Evolutionary conservation across 2,888 invertebrate species (phyloP), one percentile per base, ranked within the genome.

Genomic region (Sphaerophoria rueppellii): DNA sequence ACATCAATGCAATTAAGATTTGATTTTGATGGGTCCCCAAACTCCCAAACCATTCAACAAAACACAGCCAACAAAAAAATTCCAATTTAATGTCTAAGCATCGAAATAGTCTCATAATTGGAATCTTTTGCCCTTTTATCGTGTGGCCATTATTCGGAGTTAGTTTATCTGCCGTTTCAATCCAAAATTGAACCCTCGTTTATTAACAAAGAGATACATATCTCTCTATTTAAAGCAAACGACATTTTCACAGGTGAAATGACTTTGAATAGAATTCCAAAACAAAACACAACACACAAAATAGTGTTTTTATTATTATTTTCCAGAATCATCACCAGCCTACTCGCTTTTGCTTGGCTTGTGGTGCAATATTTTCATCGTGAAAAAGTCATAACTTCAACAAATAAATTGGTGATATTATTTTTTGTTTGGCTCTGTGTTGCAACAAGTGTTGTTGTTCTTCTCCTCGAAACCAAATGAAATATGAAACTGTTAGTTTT

Each of bases 401-500:
- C 40, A 80, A 50, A 63, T 34, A 75, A 55, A 83, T 83, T 69
- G 69, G 11, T 74, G 74, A 65, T 78, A 82, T 73, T 37, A 6
- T 37, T 43, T 43, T 43, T 7, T 43, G 7, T 43, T 43, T 43
- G 43, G 12, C 40, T 11, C 35, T 60, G 35, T 67, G 34, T 14
- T 35, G 34, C 37, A 40, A 24, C n/a, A 67, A 54, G 52, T 67
- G 50, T 37, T 54, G 50, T n/a, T 65, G 37, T 65, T 16, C 1
- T 40, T 37, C 58, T 43, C 40, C 12, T 11, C 9, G 6, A 52
- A 24, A 35, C 11, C 48, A 14, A 55, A 57, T 57, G 76, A 81
- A 79, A 85, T 61, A 81, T 63, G 76, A 81, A 85, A 73, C 81
- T 76, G 57, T 63, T 85, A 77, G 67, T 76, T 85, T 85, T 76